Conservation (phyloP, 2,113 vertebrate genomes). For the Boleophthalmus pectinirostris region DNA sequence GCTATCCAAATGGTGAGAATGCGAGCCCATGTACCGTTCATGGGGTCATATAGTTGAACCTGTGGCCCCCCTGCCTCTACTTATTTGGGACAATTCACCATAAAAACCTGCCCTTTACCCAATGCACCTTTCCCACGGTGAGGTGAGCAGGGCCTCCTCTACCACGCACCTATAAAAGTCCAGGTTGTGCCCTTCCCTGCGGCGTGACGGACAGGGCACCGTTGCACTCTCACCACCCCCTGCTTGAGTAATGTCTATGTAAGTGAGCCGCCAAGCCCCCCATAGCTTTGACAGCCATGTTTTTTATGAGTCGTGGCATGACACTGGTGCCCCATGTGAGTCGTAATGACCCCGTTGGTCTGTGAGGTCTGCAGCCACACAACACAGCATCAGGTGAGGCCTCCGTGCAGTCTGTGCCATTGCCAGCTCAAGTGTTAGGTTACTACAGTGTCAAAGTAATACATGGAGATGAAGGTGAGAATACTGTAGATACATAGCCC, state of each 20-base stretch:
- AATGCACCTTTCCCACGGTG: constrained; percentile 67
- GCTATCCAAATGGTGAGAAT: background rate
- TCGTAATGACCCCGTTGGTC: constrained; percentile 57
- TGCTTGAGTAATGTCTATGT: constrained; percentile 61
- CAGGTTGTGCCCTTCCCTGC: constrained; percentile 50
- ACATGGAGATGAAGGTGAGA: constrained; percentile 49
- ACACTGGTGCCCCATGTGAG: constrained; percentile 54
- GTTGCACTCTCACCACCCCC: constrained; percentile 31
- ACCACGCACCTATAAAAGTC: constrained; percentile 55
- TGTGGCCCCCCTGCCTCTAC: constrained; percentile 17
- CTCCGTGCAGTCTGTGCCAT: constrained; percentile 46
- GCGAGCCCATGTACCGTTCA: background rate
- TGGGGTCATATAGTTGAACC: constrained; percentile 34
- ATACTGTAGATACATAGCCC: background rate
- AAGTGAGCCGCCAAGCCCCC: constrained; percentile 46
- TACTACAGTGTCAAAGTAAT: constrained; percentile 61
- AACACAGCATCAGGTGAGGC: constrained; percentile 62
- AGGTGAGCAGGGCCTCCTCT: constrained; percentile 50
- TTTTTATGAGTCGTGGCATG: constrained; percentile 66
- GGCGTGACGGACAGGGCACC: constrained; percentile 60
- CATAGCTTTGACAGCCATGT: constrained; percentile 48
- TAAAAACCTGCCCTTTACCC: constrained; percentile 50
- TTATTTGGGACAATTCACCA: constrained; percentile 46
- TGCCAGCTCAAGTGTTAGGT: constrained; percentile 64
- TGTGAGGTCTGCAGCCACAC: constrained; percentile 13